Percentiles rank a stretch among this genome's conserved stretches.
Conservation (phyloP, 2,797 vertebrate species). For the Eospalax fontanierii region DNA sequence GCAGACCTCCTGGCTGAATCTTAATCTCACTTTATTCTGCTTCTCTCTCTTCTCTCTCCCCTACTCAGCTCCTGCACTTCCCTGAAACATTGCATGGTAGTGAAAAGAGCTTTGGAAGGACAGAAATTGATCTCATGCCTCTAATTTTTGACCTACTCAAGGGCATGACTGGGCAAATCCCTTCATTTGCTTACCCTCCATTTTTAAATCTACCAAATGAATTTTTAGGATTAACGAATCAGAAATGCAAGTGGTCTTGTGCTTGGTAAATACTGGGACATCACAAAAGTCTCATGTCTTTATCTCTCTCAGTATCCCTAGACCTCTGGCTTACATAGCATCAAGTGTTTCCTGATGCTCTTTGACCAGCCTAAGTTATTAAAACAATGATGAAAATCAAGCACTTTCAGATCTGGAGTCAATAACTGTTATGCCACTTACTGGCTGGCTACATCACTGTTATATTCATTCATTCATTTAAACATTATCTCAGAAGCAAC, state of each 20-base stretch:
- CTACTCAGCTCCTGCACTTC: neutral
- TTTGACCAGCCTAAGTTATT: conserved; percentile 10
- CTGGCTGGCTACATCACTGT: neutral
- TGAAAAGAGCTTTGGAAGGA: conserved; percentile 26
- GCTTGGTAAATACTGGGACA: neutral
- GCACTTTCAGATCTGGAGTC: neutral
- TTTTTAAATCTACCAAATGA: conserved; percentile 51
- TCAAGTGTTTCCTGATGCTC: conserved; percentile 37
- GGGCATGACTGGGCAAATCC: neutral
- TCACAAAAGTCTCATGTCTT: neutral
- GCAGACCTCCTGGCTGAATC: neutral
- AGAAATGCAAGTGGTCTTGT: neutral
- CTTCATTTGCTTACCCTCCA: conserved; percentile 39
- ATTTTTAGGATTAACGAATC: neutral
- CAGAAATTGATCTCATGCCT: neutral
- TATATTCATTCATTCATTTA: conserved; percentile 37
- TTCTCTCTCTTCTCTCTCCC: neutral
- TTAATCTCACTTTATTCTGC: neutral
- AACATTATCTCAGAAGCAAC: conserved; percentile 14
- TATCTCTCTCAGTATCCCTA: neutral
- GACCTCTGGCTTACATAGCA: neutral
- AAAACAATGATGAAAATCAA: neutral
- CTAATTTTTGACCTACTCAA: neutral
- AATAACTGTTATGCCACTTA: neutral
- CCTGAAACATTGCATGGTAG: neutral